A percentile compares a stretch with the other conserved stretches of the same genome.
Conservation (phyloP, 2,797 vertebrate species). For the Phyllotis vaccarum region DNA sequence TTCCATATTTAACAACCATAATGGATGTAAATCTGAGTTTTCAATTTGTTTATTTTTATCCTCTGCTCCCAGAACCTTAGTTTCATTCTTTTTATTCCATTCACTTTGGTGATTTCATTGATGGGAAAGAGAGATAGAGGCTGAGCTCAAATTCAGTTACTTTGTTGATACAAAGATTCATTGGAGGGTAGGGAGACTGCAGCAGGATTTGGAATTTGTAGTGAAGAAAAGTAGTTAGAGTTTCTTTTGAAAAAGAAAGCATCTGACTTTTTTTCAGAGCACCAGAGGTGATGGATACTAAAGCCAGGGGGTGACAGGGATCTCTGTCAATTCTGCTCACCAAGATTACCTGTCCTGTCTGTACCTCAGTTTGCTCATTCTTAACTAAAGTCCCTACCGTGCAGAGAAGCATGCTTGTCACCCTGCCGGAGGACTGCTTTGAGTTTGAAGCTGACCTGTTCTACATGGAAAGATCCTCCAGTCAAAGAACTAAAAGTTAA, state of each 20-base stretch:
- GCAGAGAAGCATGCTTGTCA: background rate
- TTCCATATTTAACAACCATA: background rate
- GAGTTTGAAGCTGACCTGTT: background rate
- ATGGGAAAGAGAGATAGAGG: background rate
- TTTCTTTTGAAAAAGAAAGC: background rate
- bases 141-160: background rate
- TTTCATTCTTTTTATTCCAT: background rate
- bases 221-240: background rate
- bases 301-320: too few relatives aligned
- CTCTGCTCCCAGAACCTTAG: background rate
- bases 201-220: background rate
- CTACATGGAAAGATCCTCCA: background rate
- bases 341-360: background rate
- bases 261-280: background rate
- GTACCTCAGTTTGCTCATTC: background rate
- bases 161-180: slow-evolving; percentile 17
- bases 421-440: background rate
- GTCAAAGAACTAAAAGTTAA: background rate
- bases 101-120: slow-evolving; percentile 4
- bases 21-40: background rate
- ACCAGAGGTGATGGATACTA: background rate
- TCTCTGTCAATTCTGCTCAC: background rate
- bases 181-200: background rate
- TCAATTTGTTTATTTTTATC: background rate
- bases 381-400: background rate